Evolutionary conservation across 2,113 vertebrate species (phyloP), one percentile per base, ranked within the genome.

Genomic region (Vanacampus margaritifer): DNA sequence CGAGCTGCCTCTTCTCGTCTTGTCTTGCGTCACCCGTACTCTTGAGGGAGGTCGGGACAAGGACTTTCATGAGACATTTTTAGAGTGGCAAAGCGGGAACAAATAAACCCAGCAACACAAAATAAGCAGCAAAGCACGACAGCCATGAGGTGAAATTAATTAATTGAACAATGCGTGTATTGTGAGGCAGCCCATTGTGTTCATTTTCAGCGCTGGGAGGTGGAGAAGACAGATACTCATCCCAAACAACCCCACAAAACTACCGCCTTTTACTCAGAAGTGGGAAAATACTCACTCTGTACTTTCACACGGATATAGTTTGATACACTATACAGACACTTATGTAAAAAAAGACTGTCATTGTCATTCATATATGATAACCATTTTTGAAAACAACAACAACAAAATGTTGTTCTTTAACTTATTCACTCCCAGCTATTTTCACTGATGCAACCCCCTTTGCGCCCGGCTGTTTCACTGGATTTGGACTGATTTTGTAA

Each of bases 1-100:
- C 83, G 79, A 81, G 80, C 83, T 84, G 86, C 83, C 83, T 80
- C 72, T 65, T 81, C 76, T 71, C 56, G 68, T 84, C 86, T 77
- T 75, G 84, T 83, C 83, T 19, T 74, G 71, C 74, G 59, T 46
- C 26, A n/a, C 64, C 75, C 84, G 10, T 2, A 13, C 24, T 57
- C 11, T 43, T 10, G 6, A 24, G 37, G 60, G 37, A 62, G 60
- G 60, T 62, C 60, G 16, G 23, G 60, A 26, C 60, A 45, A 62
- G 37, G 60, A 62, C 60, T 24, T 43, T 62, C 14, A 23, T 23
- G 6, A 68, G 64, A 23, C 67, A 56, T 39, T 50, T 39, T 53
- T 51, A 43, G 14, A 26, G 60, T 24, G 17, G 59, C 21, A 6
- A 39, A 61, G 21, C 67, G 81, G 82, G 24, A 48, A 68, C 32